A percentile compares a stretch with the other conserved stretches of the same genome.
These are phyloP conservation scores for Lagodon rhomboides DNA, from an alignment of 2,797 vertebrate genomes.

Conservation along the genomic window DNA sequence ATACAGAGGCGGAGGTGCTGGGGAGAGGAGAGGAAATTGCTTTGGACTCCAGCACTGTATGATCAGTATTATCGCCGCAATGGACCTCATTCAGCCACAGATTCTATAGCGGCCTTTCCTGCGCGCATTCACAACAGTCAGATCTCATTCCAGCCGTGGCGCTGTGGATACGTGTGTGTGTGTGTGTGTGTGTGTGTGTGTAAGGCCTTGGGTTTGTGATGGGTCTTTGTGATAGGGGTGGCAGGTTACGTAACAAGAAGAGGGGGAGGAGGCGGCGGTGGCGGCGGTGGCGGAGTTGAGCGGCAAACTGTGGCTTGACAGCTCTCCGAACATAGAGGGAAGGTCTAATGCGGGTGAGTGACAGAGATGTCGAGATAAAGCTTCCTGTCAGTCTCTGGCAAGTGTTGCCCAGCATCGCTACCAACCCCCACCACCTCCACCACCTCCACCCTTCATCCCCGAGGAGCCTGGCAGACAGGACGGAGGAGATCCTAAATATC, in stretches of 20 bases:
- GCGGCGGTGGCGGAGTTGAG: slow-evolving; percentile 33
- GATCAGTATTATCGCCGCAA: slow-evolving; percentile 68
- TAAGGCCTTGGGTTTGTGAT: slow-evolving; percentile 53
- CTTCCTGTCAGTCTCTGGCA: slow-evolving; percentile 68
- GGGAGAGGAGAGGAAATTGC: slow-evolving; percentile 78
- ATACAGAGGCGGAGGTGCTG: slow-evolving; percentile 71
- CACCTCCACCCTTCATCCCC: slow-evolving; percentile 42
- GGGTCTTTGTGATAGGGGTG: slow-evolving; percentile 68
- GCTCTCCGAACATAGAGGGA: slow-evolving; percentile 61
- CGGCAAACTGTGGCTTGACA: slow-evolving; percentile 69
- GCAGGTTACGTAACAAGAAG: slow-evolving; percentile 73
- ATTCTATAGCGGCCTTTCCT: slow-evolving; percentile 48
- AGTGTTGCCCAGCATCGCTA: slow-evolving; percentile 56
- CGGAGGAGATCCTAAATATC: slow-evolving; percentile 56
- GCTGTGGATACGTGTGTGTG: slow-evolving; percentile 26
- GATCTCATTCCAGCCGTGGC: slow-evolving; percentile 41
- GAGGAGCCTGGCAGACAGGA: slow-evolving; percentile 58
- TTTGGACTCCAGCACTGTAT: slow-evolving; percentile 74
- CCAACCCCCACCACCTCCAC: slow-evolving; percentile 34
- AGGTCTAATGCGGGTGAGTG: slow-evolving; percentile 73
- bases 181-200: slow-evolving; percentile 35
- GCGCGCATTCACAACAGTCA: slow-evolving; percentile 33
- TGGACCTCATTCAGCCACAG: slow-evolving; percentile 62
- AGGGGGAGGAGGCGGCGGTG: not conserved
- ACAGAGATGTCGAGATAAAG: slow-evolving; percentile 79